phyloP scores from a whole-genome alignment of 2,113 vertebrate species.

The Elephantulus edwardii region DNA sequence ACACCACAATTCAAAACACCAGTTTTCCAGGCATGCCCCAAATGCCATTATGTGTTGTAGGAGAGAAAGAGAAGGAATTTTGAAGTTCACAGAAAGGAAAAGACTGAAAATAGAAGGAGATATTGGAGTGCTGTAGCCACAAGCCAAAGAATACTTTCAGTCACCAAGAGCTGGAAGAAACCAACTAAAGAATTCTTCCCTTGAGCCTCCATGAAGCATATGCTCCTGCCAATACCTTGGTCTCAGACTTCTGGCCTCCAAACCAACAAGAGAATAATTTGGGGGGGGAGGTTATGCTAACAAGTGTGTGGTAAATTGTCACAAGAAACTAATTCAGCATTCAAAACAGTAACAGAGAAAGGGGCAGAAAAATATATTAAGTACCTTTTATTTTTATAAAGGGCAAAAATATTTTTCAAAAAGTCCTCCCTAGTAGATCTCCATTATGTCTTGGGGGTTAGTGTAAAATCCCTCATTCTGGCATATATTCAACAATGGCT shows the following conservation, averaged over 20 bases:
- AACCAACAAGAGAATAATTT: not conserved
- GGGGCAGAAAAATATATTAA: rapidly evolving
- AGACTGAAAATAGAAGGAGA: not conserved
- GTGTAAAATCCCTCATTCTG: not conserved
- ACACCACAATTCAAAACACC: too few species aligned
- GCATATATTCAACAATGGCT: not conserved
- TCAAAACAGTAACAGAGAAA: not conserved
- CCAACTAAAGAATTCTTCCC: not conserved
- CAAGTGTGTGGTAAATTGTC: too few species aligned
- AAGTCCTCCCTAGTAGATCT: not conserved
- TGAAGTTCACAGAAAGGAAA: not conserved
- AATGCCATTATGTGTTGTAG: not conserved
- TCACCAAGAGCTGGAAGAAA: not conserved
- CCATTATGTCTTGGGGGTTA: not conserved
- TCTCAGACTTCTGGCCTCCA: not conserved
- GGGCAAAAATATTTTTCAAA: not conserved
- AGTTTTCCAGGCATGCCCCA: not conserved
- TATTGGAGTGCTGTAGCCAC: not conserved
- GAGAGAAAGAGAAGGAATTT: not conserved
- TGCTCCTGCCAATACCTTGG: not conserved
- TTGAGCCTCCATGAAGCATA: not conserved
- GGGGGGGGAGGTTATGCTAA: not conserved
- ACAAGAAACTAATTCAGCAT: not conserved
- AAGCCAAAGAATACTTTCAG: not conserved
- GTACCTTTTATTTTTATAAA: not conserved